Evolutionary conservation across 2,797 vertebrate genomes (phyloP).

Genomic region (Dromococcyx pavoninus): DNA sequence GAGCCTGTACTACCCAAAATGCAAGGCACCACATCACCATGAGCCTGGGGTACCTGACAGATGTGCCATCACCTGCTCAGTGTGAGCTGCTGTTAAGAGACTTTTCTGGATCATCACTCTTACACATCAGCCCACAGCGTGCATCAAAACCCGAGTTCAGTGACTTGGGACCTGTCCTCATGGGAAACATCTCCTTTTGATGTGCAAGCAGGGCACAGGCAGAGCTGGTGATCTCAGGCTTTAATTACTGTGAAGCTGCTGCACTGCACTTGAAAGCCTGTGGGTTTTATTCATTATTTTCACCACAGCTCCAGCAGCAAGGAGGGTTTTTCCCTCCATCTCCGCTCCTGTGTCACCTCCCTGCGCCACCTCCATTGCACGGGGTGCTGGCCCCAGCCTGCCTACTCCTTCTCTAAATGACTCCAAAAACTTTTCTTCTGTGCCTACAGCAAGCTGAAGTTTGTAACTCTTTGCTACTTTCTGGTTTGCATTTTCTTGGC

Average conservation of each 20-base stretch:
- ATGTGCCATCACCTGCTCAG: neutral
- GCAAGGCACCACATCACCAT: fast-evolving
- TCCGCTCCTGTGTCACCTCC: neutral
- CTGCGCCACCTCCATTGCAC: fast-evolving
- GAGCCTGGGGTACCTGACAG: fast-evolving
- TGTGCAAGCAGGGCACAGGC: neutral
- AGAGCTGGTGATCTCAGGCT: neutral
- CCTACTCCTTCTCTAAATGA: neutral
- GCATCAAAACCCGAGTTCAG: neutral
- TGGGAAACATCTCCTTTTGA: neutral
- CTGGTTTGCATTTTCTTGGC: neutral
- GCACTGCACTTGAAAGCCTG: neutral
- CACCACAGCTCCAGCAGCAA: neutral
- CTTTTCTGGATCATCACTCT: neutral
- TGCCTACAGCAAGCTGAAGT: neutral
- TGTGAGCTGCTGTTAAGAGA: neutral
- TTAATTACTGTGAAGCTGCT: neutral
- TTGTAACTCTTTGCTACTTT: neutral
- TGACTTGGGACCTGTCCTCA: neutral
- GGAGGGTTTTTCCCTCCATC: neutral
- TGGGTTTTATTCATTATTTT: neutral
- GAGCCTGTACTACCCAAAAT: neutral
- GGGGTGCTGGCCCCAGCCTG: neutral
- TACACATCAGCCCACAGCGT: fast-evolving
- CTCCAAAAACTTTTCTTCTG: neutral